A percentile compares a stretch with the other conserved stretches of the same genome.
These are phyloP conservation scores for Synchiropus splendidus DNA, from an alignment of 2,113 vertebrate genomes.

Conservation along the genomic window DNA sequence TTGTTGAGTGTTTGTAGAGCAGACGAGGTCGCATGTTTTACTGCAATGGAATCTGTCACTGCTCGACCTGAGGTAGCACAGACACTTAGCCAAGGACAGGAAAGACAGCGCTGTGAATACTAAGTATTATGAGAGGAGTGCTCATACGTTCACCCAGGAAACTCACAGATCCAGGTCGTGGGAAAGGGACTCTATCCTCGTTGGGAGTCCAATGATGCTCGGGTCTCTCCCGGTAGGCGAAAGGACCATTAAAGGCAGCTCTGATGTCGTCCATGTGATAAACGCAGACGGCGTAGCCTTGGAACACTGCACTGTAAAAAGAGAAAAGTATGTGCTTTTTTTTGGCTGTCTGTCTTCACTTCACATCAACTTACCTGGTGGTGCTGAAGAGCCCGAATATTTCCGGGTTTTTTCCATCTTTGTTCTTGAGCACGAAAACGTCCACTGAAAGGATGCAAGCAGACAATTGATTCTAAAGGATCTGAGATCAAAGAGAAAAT, in stretches of 20 bases:
- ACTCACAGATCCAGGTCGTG: slow-evolving; percentile 94
- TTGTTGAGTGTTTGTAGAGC: too few species aligned
- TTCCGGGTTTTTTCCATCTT: slow-evolving; percentile 88
- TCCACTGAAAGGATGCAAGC: slow-evolving; percentile 84
- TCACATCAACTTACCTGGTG: slow-evolving; percentile 73
- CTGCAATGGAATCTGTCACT: slow-evolving; percentile 10
- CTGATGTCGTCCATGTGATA: slow-evolving; percentile 91
- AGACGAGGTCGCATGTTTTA: slow-evolving; percentile 4
- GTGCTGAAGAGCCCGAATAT: slow-evolving; percentile 95
- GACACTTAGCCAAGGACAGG: neutral
- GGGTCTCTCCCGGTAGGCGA: slow-evolving; percentile 83
- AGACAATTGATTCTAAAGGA: too few species aligned
- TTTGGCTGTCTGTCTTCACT: slow-evolving; percentile 1
- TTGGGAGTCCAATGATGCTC: slow-evolving; percentile 91
- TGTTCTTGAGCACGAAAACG: slow-evolving; percentile 83
- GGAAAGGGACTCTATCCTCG: slow-evolving; percentile 88
- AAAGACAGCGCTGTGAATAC: slow-evolving; percentile 12
- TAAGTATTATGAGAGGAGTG: slow-evolving; percentile 4
- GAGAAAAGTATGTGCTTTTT: neutral
- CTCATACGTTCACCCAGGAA: slow-evolving; percentile 4
- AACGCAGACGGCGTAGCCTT: slow-evolving; percentile 90
- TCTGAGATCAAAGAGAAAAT: too few species aligned
- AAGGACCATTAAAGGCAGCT: slow-evolving; percentile 90
- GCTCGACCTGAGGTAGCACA: slow-evolving; percentile 23
- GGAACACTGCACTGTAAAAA: slow-evolving; percentile 72